Conservation (phyloP, 2,113 vertebrate species). For the Mus musculus region GRCm39 chr9:93426001-93426500, state of each 20-base stretch:
- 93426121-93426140: conserved; percentile 56
- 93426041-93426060: not conserved
- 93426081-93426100: conserved; percentile 53
- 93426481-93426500: conserved; percentile 39
- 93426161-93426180: conserved; percentile 24
- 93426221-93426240: conserved; percentile 1
- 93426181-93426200: not conserved
- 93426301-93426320: not conserved
- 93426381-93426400: conserved; percentile 49
- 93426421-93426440: conserved; percentile 43
- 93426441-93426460: conserved; percentile 51
- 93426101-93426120: conserved; percentile 55
- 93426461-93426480: conserved; percentile 42
- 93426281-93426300: not conserved
- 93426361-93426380: not conserved
- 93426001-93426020: not conserved
- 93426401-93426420: conserved; percentile 19
- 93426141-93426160: conserved; percentile 33
- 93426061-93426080: conserved; percentile 49
- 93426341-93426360: not conserved
- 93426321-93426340: not conserved
- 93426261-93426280: not conserved
- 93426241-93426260: conserved; percentile 50
- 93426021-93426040: not conserved
- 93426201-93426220: conserved; percentile 61